Evolutionary conservation across 2,888 invertebrate species (phyloP), one percentile per base, ranked within the genome.

Genomic region (Ormyrus nitidulus): DNA sequence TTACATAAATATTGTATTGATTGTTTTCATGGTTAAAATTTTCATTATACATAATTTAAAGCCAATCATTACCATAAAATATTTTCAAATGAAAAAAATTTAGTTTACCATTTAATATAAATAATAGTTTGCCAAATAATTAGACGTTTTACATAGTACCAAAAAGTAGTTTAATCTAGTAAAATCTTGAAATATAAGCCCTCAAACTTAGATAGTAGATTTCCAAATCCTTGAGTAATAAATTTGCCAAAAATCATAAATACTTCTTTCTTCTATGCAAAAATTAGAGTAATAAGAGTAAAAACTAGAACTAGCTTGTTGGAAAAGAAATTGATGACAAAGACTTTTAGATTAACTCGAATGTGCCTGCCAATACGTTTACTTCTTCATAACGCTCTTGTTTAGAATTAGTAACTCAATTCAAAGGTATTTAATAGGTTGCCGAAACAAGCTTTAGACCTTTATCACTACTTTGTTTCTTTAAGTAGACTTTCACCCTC

Each of bases 311-410:
- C 53, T 78, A 76, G 77, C 79, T 82, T 81, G 81, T 80, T 77
- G 34, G 34, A 34, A 49, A 83, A 66, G 75, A 81, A 78, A 82
- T 80, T 72, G 69, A 74, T 73, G 53, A 80, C 74, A 77, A 77
- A 76, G 44, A 66, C 84, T 84, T 86, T 84, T 86, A 85, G 86
- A 89, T 88, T 89, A 90, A 89, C 87, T 88, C 88, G 88, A 89
- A 89, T 89, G 89, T 90, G 89, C 90, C 89, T 90, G 90, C 87
- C 87, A 88, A 88, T 89, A 87, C 88, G 86, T 90, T 89, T 89
- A 88, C 87, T 88, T 88, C 86, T 88, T 88, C 86, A 88, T 88
- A 89, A 87, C 87, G 89, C 87, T 89, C 87, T 88, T 89, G 86
- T 89, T 89, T 81, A 82, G 87, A 88, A 86, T 84, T 88, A 89